Percentiles rank a stretch among this genome's conserved stretches.
These are phyloP conservation scores for Plotosus lineatus DNA, from an alignment of 2,113 vertebrate genomes.

Conservation along the genomic window DNA sequence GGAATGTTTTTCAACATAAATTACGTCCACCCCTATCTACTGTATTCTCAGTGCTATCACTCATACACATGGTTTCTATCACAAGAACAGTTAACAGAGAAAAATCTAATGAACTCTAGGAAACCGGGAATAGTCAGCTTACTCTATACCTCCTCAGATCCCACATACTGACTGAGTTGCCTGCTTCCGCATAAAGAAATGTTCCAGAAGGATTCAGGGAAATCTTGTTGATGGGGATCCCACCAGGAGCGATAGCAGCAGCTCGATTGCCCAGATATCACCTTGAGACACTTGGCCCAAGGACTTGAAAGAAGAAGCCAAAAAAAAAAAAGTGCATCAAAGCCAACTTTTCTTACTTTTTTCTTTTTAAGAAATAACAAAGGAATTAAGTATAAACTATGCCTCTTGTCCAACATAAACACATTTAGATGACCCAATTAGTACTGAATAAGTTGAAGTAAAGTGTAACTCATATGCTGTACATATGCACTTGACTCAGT, in stretches of 20 bases:
- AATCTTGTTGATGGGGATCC: conserved; percentile 96
- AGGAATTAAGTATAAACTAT: neutral
- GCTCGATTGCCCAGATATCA: conserved; percentile 77
- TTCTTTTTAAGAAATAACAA: neutral
- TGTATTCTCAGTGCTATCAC: too few species aligned
- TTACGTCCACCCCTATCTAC: too few species aligned
- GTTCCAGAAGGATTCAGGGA: conserved; percentile 87
- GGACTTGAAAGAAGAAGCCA: conserved; percentile 72
- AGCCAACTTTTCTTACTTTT: too few species aligned
- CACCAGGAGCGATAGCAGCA: conserved; percentile 87
- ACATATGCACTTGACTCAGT: too few species aligned
- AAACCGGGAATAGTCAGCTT: neutral
- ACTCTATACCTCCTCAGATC: conserved; percentile 88
- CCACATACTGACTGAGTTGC: conserved; percentile 95
- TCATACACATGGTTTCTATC: too few species aligned
- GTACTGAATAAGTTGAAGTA: too few species aligned
- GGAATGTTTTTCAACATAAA: neutral
- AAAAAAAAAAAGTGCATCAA: neutral
- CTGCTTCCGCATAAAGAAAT: conserved; percentile 91
- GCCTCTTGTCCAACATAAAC: neutral
- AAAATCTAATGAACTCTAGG: neutral
- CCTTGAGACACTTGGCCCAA: conserved; percentile 89
- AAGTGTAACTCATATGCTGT: too few species aligned
- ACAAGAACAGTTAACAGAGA: neutral
- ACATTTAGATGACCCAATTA: too few species aligned